These are phyloP conservation scores for Xiphorhynchus erythropygius DNA, from an alignment of 2,797 vertebrate species.

Conservation along the genomic window DNA sequence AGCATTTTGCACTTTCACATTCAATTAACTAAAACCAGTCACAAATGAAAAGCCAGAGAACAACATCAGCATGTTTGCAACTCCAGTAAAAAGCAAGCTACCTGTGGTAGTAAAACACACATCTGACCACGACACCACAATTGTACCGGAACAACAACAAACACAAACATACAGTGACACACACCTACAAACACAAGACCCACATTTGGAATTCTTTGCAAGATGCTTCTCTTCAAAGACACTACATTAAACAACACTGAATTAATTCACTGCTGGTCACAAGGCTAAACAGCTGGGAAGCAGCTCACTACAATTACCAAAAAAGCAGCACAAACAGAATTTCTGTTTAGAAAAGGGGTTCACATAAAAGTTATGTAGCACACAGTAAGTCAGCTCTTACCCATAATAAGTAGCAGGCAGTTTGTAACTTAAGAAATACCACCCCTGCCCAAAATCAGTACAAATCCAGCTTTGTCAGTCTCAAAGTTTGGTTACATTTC, in stretches of 20 bases:
- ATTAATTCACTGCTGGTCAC: neutral
- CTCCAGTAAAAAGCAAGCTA: conserved; percentile 7
- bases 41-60: conserved; percentile 22
- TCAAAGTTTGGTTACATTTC: neutral
- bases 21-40: neutral
- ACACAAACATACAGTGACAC: neutral
- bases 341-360: conserved; percentile 31
- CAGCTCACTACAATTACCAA: neutral
- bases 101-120: neutral
- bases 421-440: neutral
- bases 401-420: neutral
- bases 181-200: neutral
- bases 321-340: neutral
- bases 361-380: conserved; percentile 55
- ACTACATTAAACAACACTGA: neutral
- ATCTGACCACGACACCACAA: neutral
- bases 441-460: neutral
- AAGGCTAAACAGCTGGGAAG: conserved; percentile 15
- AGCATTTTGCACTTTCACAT: conserved; percentile 10
- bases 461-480: neutral
- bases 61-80: neutral
- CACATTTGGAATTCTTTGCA: neutral
- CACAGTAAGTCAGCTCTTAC: neutral
- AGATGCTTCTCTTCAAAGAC: neutral
- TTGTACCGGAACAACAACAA: neutral